Percentiles rank a stretch among this genome's conserved stretches.
Evolutionary conservation across 2,113 vertebrate species (phyloP).

Genomic region (Clarias gariepinus): DNA sequence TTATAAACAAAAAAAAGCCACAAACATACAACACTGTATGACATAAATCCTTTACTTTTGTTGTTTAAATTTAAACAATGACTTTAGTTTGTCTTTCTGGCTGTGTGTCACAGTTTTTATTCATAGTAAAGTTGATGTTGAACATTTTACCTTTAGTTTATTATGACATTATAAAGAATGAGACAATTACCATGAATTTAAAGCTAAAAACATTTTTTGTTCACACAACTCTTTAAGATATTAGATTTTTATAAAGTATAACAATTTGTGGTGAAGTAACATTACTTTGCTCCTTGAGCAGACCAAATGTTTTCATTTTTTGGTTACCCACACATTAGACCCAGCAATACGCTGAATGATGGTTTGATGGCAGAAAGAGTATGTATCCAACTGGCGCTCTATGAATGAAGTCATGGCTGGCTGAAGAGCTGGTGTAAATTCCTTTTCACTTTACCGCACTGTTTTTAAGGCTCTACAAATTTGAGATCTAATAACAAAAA

Average conservation of each 20-base stretch:
- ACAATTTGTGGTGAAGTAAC: neutral
- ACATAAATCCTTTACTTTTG: neutral
- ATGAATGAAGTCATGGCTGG: constrained; percentile 9
- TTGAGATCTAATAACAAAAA: constrained; percentile 4
- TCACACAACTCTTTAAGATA: neutral
- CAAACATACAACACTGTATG: neutral
- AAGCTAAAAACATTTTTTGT: constrained; percentile 10
- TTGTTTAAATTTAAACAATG: neutral
- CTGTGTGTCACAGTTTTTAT: neutral
- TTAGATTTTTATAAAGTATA: constrained; percentile 8
- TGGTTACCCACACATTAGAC: constrained; percentile 10
- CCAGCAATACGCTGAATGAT: neutral
- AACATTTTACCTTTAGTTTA: neutral
- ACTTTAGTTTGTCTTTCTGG: neutral
- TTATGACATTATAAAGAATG: neutral
- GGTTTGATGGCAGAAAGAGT: neutral
- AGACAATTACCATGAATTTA: neutral
- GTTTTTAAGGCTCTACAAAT: neutral
- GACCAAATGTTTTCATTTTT: constrained; percentile 16
- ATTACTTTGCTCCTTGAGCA: constrained; percentile 3
- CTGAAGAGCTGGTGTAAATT: constrained; percentile 15
- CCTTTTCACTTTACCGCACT: neutral
- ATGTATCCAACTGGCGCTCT: constrained; percentile 1
- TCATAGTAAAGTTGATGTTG: neutral
- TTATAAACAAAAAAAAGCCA: neutral